A percentile compares a stretch with the other conserved stretches of the same genome.
These are phyloP conservation scores for Tuta absoluta DNA, from an alignment of 2,888 invertebrate species.

Conservation along the genomic window DNA sequence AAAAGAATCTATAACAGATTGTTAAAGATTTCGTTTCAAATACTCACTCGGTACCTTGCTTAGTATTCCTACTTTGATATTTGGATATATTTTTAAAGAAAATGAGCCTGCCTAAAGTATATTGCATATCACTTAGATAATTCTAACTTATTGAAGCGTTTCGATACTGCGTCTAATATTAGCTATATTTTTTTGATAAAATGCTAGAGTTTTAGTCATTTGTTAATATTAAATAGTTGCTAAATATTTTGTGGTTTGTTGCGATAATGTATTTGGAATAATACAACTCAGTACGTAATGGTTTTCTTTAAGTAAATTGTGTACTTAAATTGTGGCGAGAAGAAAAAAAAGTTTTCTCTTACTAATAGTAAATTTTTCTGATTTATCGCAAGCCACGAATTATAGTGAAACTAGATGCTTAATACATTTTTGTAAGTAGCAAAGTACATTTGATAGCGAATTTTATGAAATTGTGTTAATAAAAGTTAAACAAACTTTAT, in stretches of 20 bases:
- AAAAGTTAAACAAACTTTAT: constrained; percentile 19
- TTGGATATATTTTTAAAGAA: constrained; percentile 39
- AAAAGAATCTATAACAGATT: not conserved
- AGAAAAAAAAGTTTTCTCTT: not conserved
- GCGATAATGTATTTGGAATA: constrained; percentile 26
- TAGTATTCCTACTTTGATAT: constrained; percentile 30
- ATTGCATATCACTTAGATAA: constrained; percentile 78
- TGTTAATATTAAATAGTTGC: constrained; percentile 39
- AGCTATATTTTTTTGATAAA: constrained; percentile 47
- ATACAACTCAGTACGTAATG: not conserved
- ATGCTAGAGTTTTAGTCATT: constrained; percentile 50
- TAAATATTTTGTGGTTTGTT: constrained; percentile 38
- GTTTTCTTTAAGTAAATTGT: not conserved
- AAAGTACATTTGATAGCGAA: constrained; percentile 60
- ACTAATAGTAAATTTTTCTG: not conserved
- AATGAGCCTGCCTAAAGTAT: constrained; percentile 75
- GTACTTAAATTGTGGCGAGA: not conserved
- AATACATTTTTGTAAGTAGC: constrained; percentile 55
- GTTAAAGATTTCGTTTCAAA: constrained; percentile 11
- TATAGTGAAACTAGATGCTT: constrained; percentile 49
- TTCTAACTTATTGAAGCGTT: constrained; percentile 53
- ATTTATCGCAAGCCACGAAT: constrained; percentile 45
- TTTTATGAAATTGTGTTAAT: constrained; percentile 45
- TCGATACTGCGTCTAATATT: constrained; percentile 44
- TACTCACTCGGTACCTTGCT: constrained; percentile 46